Conservation (phyloP, 2,888 invertebrate species). For the Drosophila siamana region DNA sequence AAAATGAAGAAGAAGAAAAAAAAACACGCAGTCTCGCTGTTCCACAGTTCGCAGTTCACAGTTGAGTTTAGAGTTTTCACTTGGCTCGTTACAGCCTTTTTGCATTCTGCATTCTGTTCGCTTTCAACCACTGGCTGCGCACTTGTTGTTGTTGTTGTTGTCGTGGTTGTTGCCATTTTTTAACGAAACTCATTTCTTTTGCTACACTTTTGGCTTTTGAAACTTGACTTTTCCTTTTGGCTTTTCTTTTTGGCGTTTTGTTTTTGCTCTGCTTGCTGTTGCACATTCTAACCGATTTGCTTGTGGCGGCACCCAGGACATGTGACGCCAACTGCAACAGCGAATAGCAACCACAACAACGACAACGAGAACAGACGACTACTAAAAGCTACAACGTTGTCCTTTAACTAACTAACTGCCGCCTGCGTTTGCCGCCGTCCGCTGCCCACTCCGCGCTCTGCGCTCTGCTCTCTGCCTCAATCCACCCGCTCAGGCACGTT, state of each 20-base stretch:
- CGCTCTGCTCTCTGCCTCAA: constrained; percentile 7
- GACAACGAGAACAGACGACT: constrained; percentile 8
- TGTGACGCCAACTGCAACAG: constrained; percentile 57
- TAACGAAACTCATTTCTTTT: constrained; percentile 62
- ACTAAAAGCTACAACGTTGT: constrained; percentile 49
- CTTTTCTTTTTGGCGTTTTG: constrained; percentile 2
- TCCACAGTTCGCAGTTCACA: constrained; percentile 13
- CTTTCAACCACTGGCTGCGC: constrained; percentile 23
- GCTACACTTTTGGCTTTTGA: constrained; percentile 63
- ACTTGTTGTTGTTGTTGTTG: constrained; percentile 15
- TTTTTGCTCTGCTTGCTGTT: neutral
- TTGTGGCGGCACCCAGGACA: constrained; percentile 62
- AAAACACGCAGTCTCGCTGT: constrained; percentile 19
- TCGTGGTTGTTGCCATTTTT: constrained; percentile 3
- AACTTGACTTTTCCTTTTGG: constrained; percentile 39
- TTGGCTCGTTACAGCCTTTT: constrained; percentile 12
- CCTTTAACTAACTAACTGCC: constrained; percentile 63
- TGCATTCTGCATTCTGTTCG: constrained; percentile 29
- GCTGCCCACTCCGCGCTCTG: too few relatives aligned
- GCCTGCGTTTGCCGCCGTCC: constrained; percentile 8
- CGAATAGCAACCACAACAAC: constrained; percentile 22
- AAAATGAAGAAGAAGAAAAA: too few relatives aligned
- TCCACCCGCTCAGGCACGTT: constrained; percentile 36
- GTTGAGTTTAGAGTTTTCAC: constrained; percentile 30
- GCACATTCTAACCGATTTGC: constrained; percentile 64